Percentiles rank a stretch among this genome's conserved stretches.
These are phyloP conservation scores for Scaptomyza hsui DNA, from an alignment of 1,140 invertebrate species.

Conservation along the genomic window DNA sequence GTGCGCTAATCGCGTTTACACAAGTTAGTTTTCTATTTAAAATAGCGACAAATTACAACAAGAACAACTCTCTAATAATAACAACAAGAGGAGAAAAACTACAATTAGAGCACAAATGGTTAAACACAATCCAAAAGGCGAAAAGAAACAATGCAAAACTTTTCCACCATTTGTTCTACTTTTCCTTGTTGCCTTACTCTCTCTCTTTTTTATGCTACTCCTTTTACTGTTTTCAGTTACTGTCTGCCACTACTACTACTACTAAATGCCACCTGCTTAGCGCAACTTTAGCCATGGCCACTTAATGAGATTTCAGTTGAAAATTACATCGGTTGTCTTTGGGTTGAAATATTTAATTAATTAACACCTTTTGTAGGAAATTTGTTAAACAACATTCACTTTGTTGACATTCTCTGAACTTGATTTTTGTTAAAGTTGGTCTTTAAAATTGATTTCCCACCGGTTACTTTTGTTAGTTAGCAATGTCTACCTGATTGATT, in stretches of 20 bases:
- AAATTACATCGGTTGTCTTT: slow-evolving; percentile 73
- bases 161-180: slow-evolving; percentile 22
- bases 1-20: slow-evolving; percentile 66
- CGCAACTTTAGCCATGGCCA: slow-evolving; percentile 26
- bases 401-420: not conserved
- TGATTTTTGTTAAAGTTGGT: slow-evolving; percentile 38
- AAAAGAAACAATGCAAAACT: slow-evolving; percentile 9
- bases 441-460: not conserved
- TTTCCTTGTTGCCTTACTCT: slow-evolving; percentile 18
- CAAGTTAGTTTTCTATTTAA: slow-evolving; percentile 63
- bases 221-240: slow-evolving; percentile 13
- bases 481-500: slow-evolving; percentile 7
- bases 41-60: slow-evolving; percentile 63
- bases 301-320: slow-evolving; percentile 77
- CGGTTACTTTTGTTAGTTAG: not conserved
- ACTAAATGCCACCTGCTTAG: slow-evolving; percentile 53
- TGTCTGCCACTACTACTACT: slow-evolving; percentile 5
- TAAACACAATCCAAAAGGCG: not conserved
- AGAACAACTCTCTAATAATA: slow-evolving; percentile 23
- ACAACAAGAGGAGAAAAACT: slow-evolving; percentile 3
- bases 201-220: slow-evolving; percentile 14
- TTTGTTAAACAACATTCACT: not conserved
- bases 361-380: slow-evolving; percentile 68
- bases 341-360: slow-evolving; percentile 77
- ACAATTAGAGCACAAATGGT: slow-evolving; percentile 28